Conservation (phyloP, 2,888 invertebrate genomes). For the Aricia artaxerxes region DNA sequence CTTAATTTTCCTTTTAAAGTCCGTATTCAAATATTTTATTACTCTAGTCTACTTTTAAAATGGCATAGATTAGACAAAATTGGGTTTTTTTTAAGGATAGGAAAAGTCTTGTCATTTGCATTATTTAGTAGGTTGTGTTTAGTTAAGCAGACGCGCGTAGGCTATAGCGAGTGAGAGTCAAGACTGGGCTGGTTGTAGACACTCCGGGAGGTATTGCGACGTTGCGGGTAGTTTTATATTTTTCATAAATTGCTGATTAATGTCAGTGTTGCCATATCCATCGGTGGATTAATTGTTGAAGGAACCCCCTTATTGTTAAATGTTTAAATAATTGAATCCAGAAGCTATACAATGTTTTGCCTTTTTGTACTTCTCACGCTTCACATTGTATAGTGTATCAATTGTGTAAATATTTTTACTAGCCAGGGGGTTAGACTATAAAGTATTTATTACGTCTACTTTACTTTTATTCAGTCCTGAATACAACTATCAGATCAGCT, state of each 20-base stretch:
- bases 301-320: background rate
- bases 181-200: slow-evolving; percentile 54
- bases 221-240: slow-evolving; percentile 27
- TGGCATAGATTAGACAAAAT: background rate
- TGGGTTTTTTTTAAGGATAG: background rate
- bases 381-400: no score
- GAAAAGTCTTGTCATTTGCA: background rate
- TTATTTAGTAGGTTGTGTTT: slow-evolving; percentile 22
- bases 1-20: no score
- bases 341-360: no score
- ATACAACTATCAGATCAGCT: no score
- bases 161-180: slow-evolving; percentile 53
- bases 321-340: no score
- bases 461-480: no score
- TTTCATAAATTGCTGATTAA: background rate
- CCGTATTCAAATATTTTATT: no score
- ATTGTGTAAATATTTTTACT: no score
- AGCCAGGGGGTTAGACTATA: no score
- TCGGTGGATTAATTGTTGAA: background rate
- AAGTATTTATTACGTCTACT: no score
- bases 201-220: slow-evolving; percentile 22
- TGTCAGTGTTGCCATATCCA: background rate
- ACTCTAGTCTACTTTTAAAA: no score
- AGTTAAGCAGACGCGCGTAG: slow-evolving; percentile 44
- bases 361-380: no score